Conservation (phyloP, 1,140 invertebrate species). For the Cecropterus lyciades region DNA sequence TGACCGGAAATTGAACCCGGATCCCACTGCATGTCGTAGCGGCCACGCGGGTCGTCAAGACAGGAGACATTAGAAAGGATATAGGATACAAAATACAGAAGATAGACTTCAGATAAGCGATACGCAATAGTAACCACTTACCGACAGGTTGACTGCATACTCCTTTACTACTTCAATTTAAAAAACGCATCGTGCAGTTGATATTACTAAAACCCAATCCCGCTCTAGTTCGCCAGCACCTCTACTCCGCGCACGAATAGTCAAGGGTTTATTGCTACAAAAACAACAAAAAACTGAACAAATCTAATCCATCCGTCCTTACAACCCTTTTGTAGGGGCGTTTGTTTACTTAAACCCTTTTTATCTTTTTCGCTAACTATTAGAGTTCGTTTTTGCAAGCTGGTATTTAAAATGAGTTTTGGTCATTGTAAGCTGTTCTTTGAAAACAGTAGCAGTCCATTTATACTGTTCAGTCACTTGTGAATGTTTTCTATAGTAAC, state of each 20-base stretch:
- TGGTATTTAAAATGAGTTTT: not conserved
- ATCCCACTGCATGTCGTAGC: no score
- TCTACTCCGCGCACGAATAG: not conserved
- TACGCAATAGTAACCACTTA: no score
- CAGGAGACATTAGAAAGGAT: no score
- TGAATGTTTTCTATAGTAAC: not conserved
- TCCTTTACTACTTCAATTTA: no score
- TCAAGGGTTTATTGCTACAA: slow-evolving; percentile 18
- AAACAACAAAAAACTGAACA: slow-evolving; percentile 26
- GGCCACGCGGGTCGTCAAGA: no score
- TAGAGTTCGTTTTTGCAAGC: slow-evolving; percentile 4
- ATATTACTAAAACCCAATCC: not conserved
- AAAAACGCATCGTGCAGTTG: no score
- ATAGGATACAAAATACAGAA: no score
- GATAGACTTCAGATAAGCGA: no score
- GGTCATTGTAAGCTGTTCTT: slow-evolving; percentile 8
- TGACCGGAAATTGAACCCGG: no score
- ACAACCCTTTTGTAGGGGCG: slow-evolving; percentile 11
- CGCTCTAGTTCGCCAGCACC: not conserved
- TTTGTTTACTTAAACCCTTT: slow-evolving; percentile 16
- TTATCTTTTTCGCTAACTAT: slow-evolving; percentile 8
- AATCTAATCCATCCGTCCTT: slow-evolving; percentile 15
- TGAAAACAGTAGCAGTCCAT: slow-evolving; percentile 9
- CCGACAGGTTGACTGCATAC: no score
- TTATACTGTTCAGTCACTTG: not conserved